These are phyloP conservation scores for Halcyon malimbica DNA, from an alignment of 2,113 vertebrate species.

Conservation along the genomic window DNA sequence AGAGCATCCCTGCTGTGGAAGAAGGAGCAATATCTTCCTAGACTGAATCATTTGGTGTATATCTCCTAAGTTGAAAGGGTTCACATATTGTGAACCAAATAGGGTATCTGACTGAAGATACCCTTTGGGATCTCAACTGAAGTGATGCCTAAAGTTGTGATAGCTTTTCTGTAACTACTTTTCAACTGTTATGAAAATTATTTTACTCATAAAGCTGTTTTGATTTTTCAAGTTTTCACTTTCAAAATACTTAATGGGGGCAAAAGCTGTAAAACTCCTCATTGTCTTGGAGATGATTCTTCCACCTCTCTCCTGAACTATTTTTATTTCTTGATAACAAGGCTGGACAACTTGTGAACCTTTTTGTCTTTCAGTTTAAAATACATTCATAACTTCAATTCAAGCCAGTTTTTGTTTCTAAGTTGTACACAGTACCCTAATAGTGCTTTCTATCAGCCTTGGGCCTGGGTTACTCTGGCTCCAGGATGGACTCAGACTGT, in stretches of 20 bases:
- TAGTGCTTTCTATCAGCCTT: not conserved
- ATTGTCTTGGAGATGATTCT: not conserved
- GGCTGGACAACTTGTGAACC: not conserved
- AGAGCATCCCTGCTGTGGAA: not conserved
- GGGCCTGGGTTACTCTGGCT: not conserved
- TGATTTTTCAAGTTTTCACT: not conserved
- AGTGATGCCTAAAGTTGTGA: not conserved
- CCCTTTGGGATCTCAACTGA: not conserved
- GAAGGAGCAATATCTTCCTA: not conserved
- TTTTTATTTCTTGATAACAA: not conserved
- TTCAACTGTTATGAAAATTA: not conserved
- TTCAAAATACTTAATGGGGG: not conserved
- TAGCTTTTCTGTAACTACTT: not conserved
- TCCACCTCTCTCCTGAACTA: not conserved
- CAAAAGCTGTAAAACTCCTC: not conserved
- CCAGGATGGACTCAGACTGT: not conserved
- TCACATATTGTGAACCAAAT: not conserved
- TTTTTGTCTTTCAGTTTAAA: not conserved
- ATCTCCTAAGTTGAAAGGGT: not conserved
- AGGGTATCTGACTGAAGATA: not conserved
- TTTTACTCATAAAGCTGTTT: not conserved
- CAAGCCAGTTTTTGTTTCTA: not conserved
- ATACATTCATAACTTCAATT: not conserved
- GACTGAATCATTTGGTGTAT: not conserved
- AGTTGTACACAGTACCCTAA: not conserved